Conservation (phyloP, 2,113 vertebrate species). For the Lophotis ruficrista region DNA sequence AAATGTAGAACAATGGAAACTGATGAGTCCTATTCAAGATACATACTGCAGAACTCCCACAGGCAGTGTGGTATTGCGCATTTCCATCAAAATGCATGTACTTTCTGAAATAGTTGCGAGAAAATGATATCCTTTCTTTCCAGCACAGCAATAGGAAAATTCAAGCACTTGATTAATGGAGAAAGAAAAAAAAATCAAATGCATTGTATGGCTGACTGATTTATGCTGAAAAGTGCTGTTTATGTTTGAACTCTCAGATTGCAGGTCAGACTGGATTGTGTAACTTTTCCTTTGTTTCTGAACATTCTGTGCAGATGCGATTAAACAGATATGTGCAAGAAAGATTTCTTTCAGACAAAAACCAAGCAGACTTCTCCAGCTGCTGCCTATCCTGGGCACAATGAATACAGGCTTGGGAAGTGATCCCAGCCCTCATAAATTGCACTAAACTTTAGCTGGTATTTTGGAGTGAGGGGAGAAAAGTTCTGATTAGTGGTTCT, state of each 20-base stretch:
- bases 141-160: not conserved
- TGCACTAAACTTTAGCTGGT: not conserved
- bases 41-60: not conserved
- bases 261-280: not conserved
- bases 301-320: not conserved
- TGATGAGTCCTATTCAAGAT: constrained; percentile 19
- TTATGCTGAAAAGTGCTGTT: not conserved
- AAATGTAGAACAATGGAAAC: not conserved
- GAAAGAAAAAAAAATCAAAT: not conserved
- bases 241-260: not conserved
- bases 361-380: not conserved
- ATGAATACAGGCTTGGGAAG: not conserved
- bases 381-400: not conserved
- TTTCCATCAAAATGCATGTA: not conserved
- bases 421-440: not conserved
- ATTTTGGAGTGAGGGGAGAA: not conserved
- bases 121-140: not conserved
- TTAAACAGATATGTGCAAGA: not conserved
- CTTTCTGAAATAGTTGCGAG: not conserved
- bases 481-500: not conserved
- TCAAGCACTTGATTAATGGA: not conserved
- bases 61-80: not conserved
- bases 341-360: not conserved
- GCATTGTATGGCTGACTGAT: not conserved
- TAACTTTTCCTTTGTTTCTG: constrained; percentile 31